Evolutionary conservation across 2,888 invertebrate genomes (phyloP).

Genomic region (Rhingia campestris): DNA sequence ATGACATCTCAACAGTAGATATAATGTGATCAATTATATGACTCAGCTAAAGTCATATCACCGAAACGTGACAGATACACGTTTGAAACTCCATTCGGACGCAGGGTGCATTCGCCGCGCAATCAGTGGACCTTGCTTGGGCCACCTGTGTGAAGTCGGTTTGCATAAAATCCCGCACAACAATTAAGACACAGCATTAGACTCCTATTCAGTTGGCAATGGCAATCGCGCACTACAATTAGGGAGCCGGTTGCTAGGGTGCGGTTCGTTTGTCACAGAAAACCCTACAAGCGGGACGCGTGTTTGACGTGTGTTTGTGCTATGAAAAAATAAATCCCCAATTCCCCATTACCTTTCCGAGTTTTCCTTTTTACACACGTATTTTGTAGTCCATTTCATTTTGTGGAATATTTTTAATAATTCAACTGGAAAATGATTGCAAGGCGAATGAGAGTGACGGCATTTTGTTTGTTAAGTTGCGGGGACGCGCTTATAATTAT

Average conservation of each 20-base stretch:
- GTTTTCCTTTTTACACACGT: constrained; percentile 14
- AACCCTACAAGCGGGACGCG: constrained; percentile 9
- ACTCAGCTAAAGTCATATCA: constrained; percentile 33
- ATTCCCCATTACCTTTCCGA: constrained; percentile 24
- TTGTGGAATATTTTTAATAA: constrained; percentile 47
- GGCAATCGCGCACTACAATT: constrained; percentile 34
- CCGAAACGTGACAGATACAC: constrained; percentile 60
- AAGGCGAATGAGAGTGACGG: constrained; percentile 9
- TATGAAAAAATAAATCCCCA: constrained; percentile 4
- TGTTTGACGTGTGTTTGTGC: constrained; percentile 6
- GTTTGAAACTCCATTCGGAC: constrained; percentile 50
- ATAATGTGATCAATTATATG: constrained; percentile 1
- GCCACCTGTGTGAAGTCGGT: constrained; percentile 26
- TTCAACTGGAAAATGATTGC: constrained; percentile 54
- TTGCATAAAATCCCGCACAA: constrained; percentile 58
- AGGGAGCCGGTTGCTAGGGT: constrained; percentile 30
- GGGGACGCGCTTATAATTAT: constrained; percentile 55
- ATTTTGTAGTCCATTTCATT: constrained; percentile 37
- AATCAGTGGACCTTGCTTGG: constrained; percentile 28
- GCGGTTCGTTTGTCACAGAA: constrained; percentile 47
- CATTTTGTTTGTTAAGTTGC: constrained; percentile 10
- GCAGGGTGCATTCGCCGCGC: constrained; percentile 29
- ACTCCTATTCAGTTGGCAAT: constrained; percentile 56
- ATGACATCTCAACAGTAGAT: no score
- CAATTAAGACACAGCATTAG: constrained; percentile 62